A percentile compares a stretch with the other conserved stretches of the same genome.
These are phyloP conservation scores for Oceanodroma leucorhoa DNA, from an alignment of 2,797 vertebrate species.

Conservation along the genomic window DNA sequence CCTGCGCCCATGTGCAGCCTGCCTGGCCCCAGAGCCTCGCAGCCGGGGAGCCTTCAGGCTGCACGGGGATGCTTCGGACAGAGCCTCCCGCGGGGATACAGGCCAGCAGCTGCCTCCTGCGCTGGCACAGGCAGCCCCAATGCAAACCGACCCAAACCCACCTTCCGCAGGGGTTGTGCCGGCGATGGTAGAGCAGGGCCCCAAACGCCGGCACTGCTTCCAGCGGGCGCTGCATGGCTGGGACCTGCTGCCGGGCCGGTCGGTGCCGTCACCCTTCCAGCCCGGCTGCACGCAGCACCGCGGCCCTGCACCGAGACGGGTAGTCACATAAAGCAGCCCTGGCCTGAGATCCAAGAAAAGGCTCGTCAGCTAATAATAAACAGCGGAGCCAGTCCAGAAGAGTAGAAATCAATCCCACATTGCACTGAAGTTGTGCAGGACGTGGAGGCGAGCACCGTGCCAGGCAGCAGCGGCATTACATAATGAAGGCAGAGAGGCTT, in stretches of 20 bases:
- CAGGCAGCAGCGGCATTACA: constrained; percentile 49
- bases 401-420: background rate
- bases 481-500: constrained; percentile 41
- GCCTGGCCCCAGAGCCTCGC: accelerated
- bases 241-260: accelerated
- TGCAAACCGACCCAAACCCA: background rate
- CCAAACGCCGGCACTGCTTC: accelerated
- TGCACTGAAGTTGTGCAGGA: constrained; percentile 26
- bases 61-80: background rate
- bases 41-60: background rate
- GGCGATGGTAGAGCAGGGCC: accelerated
- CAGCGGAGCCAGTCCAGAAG: background rate
- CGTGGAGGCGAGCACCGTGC: constrained; percentile 29
- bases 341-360: background rate
- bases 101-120: background rate
- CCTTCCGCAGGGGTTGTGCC: background rate
- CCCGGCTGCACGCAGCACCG: background rate
- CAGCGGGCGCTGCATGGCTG: accelerated
- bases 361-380: background rate
- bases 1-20: accelerated
- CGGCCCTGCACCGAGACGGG: accelerated
- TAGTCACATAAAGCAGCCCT: accelerated
- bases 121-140: background rate
- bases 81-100: accelerated
- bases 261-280: background rate